These are phyloP conservation scores for Hydriomena furcata DNA, from an alignment of 2,888 invertebrate genomes.

Conservation along the genomic window DNA sequence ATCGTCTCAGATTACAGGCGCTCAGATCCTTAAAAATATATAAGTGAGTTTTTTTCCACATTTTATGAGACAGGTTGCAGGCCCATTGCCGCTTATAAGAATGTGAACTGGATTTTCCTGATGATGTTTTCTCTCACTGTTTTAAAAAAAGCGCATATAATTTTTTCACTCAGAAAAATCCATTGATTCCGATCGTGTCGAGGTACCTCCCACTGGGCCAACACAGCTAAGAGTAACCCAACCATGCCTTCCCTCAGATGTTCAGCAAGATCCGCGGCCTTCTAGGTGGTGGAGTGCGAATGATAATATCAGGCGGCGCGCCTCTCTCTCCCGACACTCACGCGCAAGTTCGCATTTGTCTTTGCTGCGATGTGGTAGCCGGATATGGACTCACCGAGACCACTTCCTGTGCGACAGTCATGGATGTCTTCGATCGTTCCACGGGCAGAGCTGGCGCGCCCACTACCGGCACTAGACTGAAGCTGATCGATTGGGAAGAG, in stretches of 20 bases:
- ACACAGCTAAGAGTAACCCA: too few species aligned
- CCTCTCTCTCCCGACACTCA: slow-evolving; percentile 98
- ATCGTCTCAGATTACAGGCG: too few species aligned
- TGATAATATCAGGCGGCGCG: slow-evolving; percentile 97
- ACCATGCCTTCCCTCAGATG: slow-evolving; percentile 53
- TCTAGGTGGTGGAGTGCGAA: slow-evolving; percentile 94
- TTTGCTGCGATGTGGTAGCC: slow-evolving; percentile 95
- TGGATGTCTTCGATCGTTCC: slow-evolving; percentile 86
- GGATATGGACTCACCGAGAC: slow-evolving; percentile 99
- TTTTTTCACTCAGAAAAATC: too few species aligned
- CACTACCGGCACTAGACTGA: slow-evolving; percentile 91
- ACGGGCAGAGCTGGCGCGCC: slow-evolving; percentile 95
- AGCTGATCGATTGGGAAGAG: slow-evolving; percentile 92
- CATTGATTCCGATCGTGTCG: too few species aligned
- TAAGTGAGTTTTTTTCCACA: too few species aligned
- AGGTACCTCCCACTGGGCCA: too few species aligned
- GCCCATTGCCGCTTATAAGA: too few species aligned
- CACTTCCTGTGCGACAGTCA: slow-evolving; percentile 95
- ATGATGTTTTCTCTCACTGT: too few species aligned
- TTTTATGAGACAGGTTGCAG: too few species aligned
- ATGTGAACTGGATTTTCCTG: too few species aligned
- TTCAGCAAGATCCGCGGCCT: slow-evolving; percentile 84
- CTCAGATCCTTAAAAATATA: too few species aligned
- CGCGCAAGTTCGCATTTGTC: slow-evolving; percentile 90
- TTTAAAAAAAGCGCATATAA: too few species aligned